A percentile compares a stretch with the other conserved stretches of the same genome.
phyloP scores from a whole-genome alignment of 2,113 vertebrate genomes.

The Hippocampus barbouri region DNA sequence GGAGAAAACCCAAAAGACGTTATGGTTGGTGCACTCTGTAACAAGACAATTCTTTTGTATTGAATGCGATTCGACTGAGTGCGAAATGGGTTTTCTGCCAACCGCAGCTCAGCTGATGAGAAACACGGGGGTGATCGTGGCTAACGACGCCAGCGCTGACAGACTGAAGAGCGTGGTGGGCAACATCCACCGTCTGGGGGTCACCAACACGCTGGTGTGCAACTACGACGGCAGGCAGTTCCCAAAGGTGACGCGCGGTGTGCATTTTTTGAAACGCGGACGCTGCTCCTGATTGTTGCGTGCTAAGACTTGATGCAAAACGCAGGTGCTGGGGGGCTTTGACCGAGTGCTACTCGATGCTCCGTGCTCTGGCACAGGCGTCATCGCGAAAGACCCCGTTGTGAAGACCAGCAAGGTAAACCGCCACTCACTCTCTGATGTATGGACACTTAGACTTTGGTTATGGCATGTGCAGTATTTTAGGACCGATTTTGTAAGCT shows the following conservation, averaged over 20 bases:
- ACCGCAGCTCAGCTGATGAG: slow-evolving; percentile 91
- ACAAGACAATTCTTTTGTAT: no score
- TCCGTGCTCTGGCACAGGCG: slow-evolving; percentile 91
- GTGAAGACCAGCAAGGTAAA: slow-evolving; percentile 95
- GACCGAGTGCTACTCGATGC: slow-evolving; percentile 93
- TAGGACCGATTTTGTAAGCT: no score
- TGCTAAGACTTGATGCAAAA: slow-evolving; percentile 6
- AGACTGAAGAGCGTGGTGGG: slow-evolving; percentile 90
- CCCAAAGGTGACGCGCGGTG: slow-evolving; percentile 77
- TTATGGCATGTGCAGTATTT: background rate
- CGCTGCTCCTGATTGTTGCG: background rate
- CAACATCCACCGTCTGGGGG: slow-evolving; percentile 91
- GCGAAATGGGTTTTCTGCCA: background rate
- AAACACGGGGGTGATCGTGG: slow-evolving; percentile 90
- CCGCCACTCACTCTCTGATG: background rate
- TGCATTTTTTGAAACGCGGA: background rate
- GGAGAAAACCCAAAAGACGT: no score
- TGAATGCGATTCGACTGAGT: background rate
- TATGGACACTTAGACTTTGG: background rate
- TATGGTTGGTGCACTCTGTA: no score
- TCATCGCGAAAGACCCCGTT: slow-evolving; percentile 94
- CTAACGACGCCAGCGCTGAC: slow-evolving; percentile 86
- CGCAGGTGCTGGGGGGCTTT: slow-evolving; percentile 90
- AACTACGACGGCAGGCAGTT: slow-evolving; percentile 93
- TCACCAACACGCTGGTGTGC: slow-evolving; percentile 86